These are phyloP conservation scores for Onychostoma macrolepis DNA, from an alignment of 2,113 vertebrate species.

Conservation along the genomic window DNA sequence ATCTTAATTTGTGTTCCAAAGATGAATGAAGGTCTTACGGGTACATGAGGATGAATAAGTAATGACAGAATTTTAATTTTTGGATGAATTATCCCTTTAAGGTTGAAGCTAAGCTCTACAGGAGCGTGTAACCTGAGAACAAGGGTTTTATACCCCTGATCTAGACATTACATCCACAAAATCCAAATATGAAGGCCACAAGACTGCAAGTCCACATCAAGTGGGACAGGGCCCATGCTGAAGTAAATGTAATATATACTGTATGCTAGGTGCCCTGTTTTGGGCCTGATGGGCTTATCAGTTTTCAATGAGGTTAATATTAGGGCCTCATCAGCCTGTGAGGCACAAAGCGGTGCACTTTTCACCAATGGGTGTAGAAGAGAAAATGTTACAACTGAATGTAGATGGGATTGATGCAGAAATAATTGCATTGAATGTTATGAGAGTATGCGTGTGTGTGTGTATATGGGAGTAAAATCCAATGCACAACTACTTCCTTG, in stretches of 20 bases:
- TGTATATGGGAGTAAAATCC: slow-evolving; percentile 10
- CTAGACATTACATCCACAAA: neutral
- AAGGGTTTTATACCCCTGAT: neutral
- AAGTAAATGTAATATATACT: too few relatives aligned
- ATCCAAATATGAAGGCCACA: neutral
- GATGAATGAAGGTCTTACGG: too few relatives aligned
- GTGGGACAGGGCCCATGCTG: neutral
- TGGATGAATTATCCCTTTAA: too few relatives aligned
- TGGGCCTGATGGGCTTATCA: neutral
- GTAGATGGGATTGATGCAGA: neutral
- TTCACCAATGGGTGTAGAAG: neutral
- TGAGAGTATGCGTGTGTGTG: neutral
- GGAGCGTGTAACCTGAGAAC: neutral
- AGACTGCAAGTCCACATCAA: neutral
- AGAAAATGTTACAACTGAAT: neutral
- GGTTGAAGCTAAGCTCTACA: neutral
- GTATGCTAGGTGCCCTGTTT: neutral
- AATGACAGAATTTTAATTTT: too few relatives aligned
- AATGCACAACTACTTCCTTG: slow-evolving; percentile 32
- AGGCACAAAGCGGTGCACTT: neutral
- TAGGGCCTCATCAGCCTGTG: neutral
- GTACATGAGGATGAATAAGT: too few relatives aligned
- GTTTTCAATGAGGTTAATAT: neutral
- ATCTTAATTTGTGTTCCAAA: too few relatives aligned
- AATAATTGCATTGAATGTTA: neutral